These are phyloP conservation scores for Lithophane ornitopus DNA, from an alignment of 2,888 invertebrate species.

Conservation along the genomic window DNA sequence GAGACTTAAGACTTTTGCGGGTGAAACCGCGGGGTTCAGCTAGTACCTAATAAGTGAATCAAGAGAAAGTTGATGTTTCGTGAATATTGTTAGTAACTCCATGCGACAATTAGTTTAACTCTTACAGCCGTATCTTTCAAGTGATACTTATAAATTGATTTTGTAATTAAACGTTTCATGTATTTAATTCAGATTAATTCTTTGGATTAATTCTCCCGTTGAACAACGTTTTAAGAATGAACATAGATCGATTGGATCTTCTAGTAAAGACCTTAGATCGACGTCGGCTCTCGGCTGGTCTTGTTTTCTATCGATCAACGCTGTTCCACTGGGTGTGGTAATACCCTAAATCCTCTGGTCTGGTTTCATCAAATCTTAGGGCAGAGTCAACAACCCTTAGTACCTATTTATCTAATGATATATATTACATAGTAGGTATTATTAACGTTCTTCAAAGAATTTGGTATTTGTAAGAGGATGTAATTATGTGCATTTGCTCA, in stretches of 20 bases:
- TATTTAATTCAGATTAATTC: background rate
- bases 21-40: too few species aligned
- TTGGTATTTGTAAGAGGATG: conserved; percentile 69
- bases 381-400: background rate
- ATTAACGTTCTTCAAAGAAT: conserved; percentile 22
- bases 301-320: background rate
- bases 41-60: background rate
- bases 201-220: background rate
- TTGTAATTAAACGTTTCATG: background rate
- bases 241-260: background rate
- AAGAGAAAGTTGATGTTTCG: background rate
- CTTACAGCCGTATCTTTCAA: background rate
- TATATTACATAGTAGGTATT: background rate
- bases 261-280: background rate
- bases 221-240: background rate
- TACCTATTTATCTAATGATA: background rate
- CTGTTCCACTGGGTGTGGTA: background rate
- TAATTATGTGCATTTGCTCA: conserved; percentile 69
- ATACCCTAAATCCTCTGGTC: background rate
- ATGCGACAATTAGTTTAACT: background rate
- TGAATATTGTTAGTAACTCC: background rate
- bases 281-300: background rate
- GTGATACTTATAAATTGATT: background rate
- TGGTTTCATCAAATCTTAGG: background rate
- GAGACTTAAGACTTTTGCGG: too few species aligned